phyloP scores from a whole-genome alignment of 2,113 vertebrate species.

The Microcebus tavaratra region DNA sequence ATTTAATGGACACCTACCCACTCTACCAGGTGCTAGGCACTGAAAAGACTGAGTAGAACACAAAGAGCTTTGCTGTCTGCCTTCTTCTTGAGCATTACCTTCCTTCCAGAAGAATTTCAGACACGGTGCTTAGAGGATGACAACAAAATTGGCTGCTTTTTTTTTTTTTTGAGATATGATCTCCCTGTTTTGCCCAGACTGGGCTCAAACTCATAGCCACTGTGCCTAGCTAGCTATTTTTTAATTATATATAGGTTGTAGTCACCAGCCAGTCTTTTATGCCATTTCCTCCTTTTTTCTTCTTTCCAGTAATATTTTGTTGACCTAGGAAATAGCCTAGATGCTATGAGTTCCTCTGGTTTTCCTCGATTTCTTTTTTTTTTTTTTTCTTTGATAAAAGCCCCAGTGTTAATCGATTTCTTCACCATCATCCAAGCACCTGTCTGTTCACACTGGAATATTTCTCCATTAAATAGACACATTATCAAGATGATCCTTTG shows the following conservation, averaged over 20 bases:
- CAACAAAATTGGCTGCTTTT: background rate
- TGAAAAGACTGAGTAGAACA: background rate
- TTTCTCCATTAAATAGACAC: background rate
- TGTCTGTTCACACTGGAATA: rapidly evolving
- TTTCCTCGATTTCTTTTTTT: background rate
- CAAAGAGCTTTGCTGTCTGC: background rate
- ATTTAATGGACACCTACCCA: background rate
- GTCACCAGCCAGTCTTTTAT: background rate
- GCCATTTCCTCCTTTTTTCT: background rate
- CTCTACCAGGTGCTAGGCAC: background rate
- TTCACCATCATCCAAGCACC: background rate
- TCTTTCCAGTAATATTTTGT: background rate
- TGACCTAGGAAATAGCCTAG: background rate
- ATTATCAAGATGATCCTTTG: background rate
- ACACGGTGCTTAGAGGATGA: background rate
- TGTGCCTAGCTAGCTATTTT: too few relatives aligned
- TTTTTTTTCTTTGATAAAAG: too few relatives aligned
- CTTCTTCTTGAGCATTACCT: background rate
- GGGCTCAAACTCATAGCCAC: too few relatives aligned
- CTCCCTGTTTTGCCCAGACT: too few relatives aligned
- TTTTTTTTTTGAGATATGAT: too few relatives aligned
- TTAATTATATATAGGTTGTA: too few relatives aligned
- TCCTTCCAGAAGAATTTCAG: background rate
- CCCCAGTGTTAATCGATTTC: too few relatives aligned
- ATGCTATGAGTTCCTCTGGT: background rate